Base-by-base conservation (phyloP, 1,140 invertebrate species). In the Pseudomyrmex sp. region DNA sequence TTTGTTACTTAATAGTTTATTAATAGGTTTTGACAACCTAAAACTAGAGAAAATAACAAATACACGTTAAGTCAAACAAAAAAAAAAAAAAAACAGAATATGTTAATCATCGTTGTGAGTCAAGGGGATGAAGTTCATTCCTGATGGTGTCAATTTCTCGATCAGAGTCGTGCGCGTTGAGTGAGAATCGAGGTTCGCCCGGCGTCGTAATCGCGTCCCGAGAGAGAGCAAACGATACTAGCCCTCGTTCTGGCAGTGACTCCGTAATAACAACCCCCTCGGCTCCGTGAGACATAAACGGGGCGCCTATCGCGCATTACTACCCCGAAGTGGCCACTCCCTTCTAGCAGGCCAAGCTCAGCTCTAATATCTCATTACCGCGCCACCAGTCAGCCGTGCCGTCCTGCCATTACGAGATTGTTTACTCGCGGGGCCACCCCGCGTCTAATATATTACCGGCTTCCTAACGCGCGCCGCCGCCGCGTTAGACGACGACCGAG, bases 301-400 rank as follows among this genome's bases (percentile, higher is more conserved):
- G 35, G 83, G 82, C 82, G 91, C 88, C 91, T 92, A 93, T 91
- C 90, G 90, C 92, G 86, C 90, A 91, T 92, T 93, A 92, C 91
- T 91, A 92, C 91, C 92, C 91, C 88, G 90, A 90, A 92, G 90
- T 93, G 91, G 92, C 92, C 93, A 93, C 93, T 94, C 93, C 94
- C 92, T 93, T 89, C 87, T 89, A 91, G 86, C 89, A 90, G 90
- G 86, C 88, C 89, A 85, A 52, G 46, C 87, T 87, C 87, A 85
- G 88, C 82, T 94, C 93, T 94, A 94, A 94, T 94, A 94, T 94
- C 94, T 94, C 94, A 94, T 94, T 94, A 94, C 93, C 91, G 90
- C 89, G 89, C 91, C 91, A 94, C 93, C 92, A 94, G 92, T 92
- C 93, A 92, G 88, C 91, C 89, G 88, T 91, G 76, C 84, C 84